Percentiles rank a stretch among this genome's conserved stretches.
Conservation (phyloP, 2,113 vertebrate species). For the Hypocryptadius cinnamomeus region DNA sequence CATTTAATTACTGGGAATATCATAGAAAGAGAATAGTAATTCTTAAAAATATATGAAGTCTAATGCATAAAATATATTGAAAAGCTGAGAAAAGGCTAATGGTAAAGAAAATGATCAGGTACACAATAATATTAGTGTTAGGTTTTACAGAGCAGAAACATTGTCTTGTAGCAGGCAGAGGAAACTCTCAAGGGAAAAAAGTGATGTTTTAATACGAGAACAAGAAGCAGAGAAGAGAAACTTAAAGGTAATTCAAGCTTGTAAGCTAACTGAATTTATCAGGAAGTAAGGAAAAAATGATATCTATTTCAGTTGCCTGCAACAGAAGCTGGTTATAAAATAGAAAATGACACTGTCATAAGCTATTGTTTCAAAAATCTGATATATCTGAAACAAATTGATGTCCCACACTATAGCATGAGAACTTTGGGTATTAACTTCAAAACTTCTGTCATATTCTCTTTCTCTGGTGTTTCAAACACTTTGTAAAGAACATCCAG, state of each 20-base stretch:
- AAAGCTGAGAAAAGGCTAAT: neutral
- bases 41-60: neutral
- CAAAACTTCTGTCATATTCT: neutral
- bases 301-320: slow-evolving; percentile 23
- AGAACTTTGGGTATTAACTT: neutral
- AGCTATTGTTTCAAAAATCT: neutral
- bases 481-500: neutral
- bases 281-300: neutral
- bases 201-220: neutral
- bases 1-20: neutral
- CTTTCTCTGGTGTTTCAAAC: neutral
- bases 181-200: neutral
- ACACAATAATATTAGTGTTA: neutral
- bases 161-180: neutral
- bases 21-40: neutral
- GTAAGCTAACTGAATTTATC: slow-evolving; percentile 19
- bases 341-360: slow-evolving; percentile 42
- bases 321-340: slow-evolving; percentile 21
- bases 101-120: neutral
- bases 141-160: neutral
- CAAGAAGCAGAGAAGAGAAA: neutral
- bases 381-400: neutral
- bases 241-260: neutral
- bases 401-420: neutral
- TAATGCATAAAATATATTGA: neutral